A percentile compares a stretch with the other conserved stretches of the same genome.
phyloP scores from a whole-genome alignment of 2,797 vertebrate genomes.

The Coendou prehensilis region DNA sequence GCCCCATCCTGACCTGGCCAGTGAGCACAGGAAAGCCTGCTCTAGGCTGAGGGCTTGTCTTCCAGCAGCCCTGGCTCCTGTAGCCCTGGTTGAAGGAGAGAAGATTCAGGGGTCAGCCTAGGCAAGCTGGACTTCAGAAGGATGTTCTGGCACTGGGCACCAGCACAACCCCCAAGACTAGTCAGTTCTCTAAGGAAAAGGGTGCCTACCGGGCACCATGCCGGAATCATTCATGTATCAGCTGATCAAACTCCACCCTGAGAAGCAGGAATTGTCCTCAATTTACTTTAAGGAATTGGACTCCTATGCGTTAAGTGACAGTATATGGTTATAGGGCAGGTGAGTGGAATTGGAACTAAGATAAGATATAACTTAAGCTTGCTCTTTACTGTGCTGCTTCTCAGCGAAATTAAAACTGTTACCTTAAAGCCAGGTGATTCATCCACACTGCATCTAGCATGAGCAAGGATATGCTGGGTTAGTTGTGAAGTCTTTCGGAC shows the following conservation, averaged over 20 bases:
- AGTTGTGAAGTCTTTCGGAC: background rate
- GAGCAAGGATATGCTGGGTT: background rate
- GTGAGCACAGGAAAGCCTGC: background rate
- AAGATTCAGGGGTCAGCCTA: background rate
- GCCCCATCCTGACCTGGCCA: background rate
- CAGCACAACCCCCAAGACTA: background rate
- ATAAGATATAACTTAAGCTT: background rate
- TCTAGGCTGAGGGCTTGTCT: background rate
- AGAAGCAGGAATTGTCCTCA: constrained; percentile 30
- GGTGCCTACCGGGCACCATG: background rate
- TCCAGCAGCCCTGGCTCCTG: background rate
- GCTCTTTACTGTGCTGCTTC: background rate
- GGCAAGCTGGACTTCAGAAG: constrained; percentile 38
- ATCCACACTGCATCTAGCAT: constrained; percentile 21
- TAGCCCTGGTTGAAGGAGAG: background rate
- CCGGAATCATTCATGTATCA: background rate
- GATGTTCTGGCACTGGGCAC: background rate
- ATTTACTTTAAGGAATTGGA: constrained; percentile 26
- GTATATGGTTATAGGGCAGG: background rate
- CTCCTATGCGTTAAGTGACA: background rate
- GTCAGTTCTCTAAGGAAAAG: constrained; percentile 24
- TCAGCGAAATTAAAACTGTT: constrained; percentile 1
- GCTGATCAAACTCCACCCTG: constrained; percentile 7
- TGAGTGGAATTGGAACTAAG: constrained; percentile 52
- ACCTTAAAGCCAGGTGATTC: background rate